phyloP scores from a whole-genome alignment of 2,888 invertebrate genomes.

The Polymixis lichenea region DNA sequence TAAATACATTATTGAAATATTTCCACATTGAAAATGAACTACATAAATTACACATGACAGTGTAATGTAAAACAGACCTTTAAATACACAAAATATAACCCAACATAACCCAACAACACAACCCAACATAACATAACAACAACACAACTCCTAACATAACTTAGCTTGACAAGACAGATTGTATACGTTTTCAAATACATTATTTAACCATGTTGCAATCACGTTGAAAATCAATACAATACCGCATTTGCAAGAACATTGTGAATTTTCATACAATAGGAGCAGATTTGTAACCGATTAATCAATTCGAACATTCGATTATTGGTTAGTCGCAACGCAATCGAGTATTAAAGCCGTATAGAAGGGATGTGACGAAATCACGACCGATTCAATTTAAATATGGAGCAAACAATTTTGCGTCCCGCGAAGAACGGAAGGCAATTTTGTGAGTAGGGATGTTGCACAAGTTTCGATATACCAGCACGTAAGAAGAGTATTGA shows the following conservation, averaged over 20 bases:
- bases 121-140: no score
- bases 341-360: conserved; percentile 47
- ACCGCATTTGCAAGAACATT: conserved; percentile 41
- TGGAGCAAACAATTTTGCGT: conserved; percentile 79
- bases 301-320: conserved; percentile 58
- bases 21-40: neutral
- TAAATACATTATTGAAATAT: neutral
- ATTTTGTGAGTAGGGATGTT: conserved; percentile 73
- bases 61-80: neutral
- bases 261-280: conserved; percentile 59
- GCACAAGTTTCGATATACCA: conserved; percentile 31
- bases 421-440: conserved; percentile 79
- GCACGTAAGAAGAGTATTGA: neutral
- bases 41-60: neutral
- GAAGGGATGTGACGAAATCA: conserved; percentile 65
- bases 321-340: conserved; percentile 46
- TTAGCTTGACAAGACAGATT: neutral
- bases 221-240: conserved; percentile 51
- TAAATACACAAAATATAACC: neutral
- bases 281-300: conserved; percentile 59
- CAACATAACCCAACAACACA: no score
- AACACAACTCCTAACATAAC: neutral
- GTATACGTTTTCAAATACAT: conserved; percentile 12
- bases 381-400: conserved; percentile 70
- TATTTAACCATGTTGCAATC: conserved; percentile 38